Evolutionary conservation across 2,797 vertebrate genomes (phyloP).

Genomic region (Pelochelys cantorii): DNA sequence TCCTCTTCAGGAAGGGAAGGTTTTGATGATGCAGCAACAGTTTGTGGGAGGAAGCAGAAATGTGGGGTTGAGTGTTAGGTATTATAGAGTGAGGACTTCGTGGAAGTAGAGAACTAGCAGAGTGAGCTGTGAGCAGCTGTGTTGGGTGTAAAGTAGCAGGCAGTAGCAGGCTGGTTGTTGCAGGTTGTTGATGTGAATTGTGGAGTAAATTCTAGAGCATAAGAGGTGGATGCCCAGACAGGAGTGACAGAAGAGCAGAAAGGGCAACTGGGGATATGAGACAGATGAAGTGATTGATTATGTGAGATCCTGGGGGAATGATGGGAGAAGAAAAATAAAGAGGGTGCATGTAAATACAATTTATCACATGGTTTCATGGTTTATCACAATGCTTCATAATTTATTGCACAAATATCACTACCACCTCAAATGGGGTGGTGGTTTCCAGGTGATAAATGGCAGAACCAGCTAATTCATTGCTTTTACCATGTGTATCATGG

Average conservation of each 20-base stretch:
- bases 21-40: not conserved
- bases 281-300: not conserved
- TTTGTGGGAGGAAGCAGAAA: not conserved
- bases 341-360: not conserved
- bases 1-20: fast-evolving
- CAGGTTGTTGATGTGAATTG: not conserved
- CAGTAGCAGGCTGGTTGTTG: not conserved
- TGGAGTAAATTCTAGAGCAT: not conserved
- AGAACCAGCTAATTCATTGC: not conserved
- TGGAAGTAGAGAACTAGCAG: not conserved
- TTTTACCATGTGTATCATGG: not conserved
- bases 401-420: not conserved
- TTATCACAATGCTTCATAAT: not conserved
- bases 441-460: not conserved
- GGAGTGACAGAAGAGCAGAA: not conserved
- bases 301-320: not conserved
- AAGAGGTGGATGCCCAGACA: not conserved
- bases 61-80: not conserved
- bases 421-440: fast-evolving
- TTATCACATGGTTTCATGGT: not conserved
- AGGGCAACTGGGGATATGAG: not conserved
- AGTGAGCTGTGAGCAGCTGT: not conserved
- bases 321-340: not conserved
- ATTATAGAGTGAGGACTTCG: fast-evolving
- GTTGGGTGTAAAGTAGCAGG: not conserved